Evolutionary conservation across 2,797 vertebrate species (phyloP).

Genomic region (Macrochelys suwanniensis): DNA sequence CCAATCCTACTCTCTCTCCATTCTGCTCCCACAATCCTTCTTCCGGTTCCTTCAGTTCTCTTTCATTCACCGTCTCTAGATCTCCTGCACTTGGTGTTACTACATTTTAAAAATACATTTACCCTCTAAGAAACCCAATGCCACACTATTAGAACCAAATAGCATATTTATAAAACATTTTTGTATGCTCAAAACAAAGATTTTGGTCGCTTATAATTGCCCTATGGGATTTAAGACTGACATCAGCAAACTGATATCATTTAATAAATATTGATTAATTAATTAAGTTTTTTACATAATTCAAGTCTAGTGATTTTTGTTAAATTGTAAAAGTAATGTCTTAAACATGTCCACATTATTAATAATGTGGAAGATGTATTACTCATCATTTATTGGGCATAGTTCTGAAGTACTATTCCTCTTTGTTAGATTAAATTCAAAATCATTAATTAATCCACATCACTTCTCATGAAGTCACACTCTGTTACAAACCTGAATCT

Average conservation of each 20-base stretch:
- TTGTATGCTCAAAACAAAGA: neutral
- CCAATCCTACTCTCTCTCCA: neutral
- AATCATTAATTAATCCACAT: neutral
- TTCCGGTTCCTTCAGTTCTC: neutral
- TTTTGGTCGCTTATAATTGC: neutral
- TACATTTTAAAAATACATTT: neutral
- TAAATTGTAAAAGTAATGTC: fast-evolving
- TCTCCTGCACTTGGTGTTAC: neutral
- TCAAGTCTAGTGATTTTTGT: neutral
- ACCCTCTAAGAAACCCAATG: neutral
- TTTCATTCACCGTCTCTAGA: neutral
- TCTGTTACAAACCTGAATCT: conserved; percentile 68
- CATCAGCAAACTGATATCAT: neutral
- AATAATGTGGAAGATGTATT: neutral
- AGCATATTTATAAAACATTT: neutral
- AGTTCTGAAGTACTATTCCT: conserved; percentile 25
- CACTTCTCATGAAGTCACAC: neutral
- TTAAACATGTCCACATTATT: neutral
- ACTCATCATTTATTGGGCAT: neutral
- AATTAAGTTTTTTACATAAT: neutral
- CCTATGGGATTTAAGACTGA: neutral
- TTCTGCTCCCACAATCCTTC: neutral
- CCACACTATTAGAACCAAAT: neutral
- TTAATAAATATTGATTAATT: neutral
- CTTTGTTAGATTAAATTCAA: conserved; percentile 9